Evolutionary conservation across 1,140 invertebrate species (phyloP), one percentile per base, ranked within the genome.

Genomic region (Epicauta chinensis): DNA sequence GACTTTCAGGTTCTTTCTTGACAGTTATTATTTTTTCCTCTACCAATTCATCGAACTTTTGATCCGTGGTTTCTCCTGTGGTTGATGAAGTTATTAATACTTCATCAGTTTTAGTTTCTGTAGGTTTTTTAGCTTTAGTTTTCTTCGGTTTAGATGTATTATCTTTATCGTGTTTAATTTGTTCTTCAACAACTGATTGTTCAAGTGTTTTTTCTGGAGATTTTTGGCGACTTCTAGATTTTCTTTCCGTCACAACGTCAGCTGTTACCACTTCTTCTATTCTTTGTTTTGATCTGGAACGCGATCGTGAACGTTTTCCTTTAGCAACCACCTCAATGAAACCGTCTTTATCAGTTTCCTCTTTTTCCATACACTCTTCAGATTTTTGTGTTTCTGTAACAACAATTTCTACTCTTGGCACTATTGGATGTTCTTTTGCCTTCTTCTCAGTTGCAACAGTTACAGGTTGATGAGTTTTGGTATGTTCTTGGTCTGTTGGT

Each of bases 291-390:
- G 58, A 53, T 29, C 54, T 48, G 9, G 63, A 64, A 14, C 52
- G 52, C 36, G 59, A 59, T 49, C 71, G 60, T 1, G 75, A 75
- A 66, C 29, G 73, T 72, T 58, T 74, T 67, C 37, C 74, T 51
- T 53, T 5, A 45, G 46, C 14, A 60, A 15, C 23, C 39, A 49
- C 45, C 35, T 55, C 45, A 43, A 43, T 53, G 43, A 62, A 62
- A 42, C 74, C 77, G 60, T 79, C 73, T 38, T 71, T 63, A 61
- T 78, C 74, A 2, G 73, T 60, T 41, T 67, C 58, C 36, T 72
- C 66, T 2, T 73, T 43, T 43, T 29, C 30, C 40, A 23, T 34
- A 30, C 10, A 49, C 48, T 45, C 17, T 47, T 13, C 32, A 34
- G 32, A 16, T 5, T 43, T 46, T 38, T 53, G 29, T 31, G 38